phyloP scores from a whole-genome alignment of 2,888 invertebrate genomes.

The Opisthograptis luteolata region DNA sequence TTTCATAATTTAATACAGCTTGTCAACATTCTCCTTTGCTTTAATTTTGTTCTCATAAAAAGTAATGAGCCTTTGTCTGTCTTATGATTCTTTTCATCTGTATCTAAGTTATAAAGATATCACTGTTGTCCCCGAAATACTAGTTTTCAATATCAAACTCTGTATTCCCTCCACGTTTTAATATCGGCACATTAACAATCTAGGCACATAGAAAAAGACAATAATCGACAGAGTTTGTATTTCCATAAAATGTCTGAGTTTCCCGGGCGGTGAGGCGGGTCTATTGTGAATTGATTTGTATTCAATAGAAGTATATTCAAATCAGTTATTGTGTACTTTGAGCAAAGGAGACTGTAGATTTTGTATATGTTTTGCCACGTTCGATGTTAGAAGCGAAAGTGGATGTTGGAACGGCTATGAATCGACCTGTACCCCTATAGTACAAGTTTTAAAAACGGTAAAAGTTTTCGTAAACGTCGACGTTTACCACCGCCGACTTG shows the following conservation, averaged over 20 bases:
- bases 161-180: conserved; percentile 31
- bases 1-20: too few species aligned
- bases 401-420: neutral
- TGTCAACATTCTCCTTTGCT: too few species aligned
- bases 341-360: conserved; percentile 50
- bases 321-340: conserved; percentile 73
- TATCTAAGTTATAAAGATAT: neutral
- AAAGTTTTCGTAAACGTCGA: too few species aligned
- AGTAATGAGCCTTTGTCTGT: too few species aligned
- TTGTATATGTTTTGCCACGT: conserved; percentile 30
- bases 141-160: conserved; percentile 16
- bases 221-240: conserved; percentile 47
- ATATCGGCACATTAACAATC: conserved; percentile 36
- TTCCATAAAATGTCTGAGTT: conserved; percentile 56
- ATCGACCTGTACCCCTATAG: too few species aligned
- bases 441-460: too few species aligned
- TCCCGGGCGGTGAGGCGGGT: conserved; percentile 36
- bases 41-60: too few species aligned
- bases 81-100: too few species aligned
- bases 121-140: conserved; percentile 19
- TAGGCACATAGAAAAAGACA: conserved; percentile 42
- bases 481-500: too few species aligned
- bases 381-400: conserved; percentile 17
- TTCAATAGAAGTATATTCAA: conserved; percentile 69
- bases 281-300: conserved; percentile 69